Conservation (phyloP, 2,888 invertebrate genomes). For the Icerya purchasi region DNA sequence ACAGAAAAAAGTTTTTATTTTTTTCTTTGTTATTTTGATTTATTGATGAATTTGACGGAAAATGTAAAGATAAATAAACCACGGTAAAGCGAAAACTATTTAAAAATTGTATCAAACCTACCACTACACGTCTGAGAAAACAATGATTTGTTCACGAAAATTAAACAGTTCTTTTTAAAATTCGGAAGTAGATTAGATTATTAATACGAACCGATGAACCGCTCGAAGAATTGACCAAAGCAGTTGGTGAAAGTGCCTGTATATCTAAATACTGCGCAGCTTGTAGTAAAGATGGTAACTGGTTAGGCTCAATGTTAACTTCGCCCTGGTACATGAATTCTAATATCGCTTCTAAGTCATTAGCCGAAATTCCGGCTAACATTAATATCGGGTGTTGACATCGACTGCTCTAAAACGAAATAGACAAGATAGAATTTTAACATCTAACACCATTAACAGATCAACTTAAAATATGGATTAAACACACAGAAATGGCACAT, state of each 20-base stretch:
- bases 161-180: no score
- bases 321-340: conserved; percentile 41
- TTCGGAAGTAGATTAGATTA: no score
- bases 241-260: conserved; percentile 34
- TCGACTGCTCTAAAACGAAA: conserved; percentile 32
- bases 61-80: no score
- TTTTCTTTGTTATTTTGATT: no score
- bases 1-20: no score
- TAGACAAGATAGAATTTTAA: conserved; percentile 6
- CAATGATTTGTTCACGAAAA: no score
- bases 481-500: conserved; percentile 5
- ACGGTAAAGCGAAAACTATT: no score
- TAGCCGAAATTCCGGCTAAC: conserved; percentile 37
- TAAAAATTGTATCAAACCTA: no score
- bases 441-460: background rate
- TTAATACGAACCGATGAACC: conserved; percentile 19
- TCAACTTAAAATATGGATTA: conserved; percentile 3
- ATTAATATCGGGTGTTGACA: conserved; percentile 42
- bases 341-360: conserved; percentile 36
- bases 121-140: no score
- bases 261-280: conserved; percentile 39
- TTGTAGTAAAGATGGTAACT: conserved; percentile 36
- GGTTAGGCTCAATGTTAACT: conserved; percentile 38
- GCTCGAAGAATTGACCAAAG: conserved; percentile 19
- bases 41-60: no score